phyloP scores from a whole-genome alignment of 2,888 invertebrate species.

The Erebia ligea region DNA sequence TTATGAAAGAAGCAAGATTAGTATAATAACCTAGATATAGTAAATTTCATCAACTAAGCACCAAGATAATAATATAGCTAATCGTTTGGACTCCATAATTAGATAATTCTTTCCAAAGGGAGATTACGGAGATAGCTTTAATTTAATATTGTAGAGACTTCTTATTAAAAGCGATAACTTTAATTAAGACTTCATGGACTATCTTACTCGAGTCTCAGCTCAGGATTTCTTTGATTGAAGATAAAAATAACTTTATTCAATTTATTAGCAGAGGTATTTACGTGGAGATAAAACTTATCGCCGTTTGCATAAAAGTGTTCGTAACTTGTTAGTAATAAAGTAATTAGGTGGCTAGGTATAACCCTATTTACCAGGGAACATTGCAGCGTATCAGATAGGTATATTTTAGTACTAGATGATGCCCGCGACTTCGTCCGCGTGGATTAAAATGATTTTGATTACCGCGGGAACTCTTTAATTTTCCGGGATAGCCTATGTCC shows the following conservation, averaged over 20 bases:
- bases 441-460: too few relatives aligned
- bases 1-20: too few relatives aligned
- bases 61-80: slow-evolving; percentile 32
- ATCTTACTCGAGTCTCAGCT: slow-evolving; percentile 18
- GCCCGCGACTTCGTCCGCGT: too few relatives aligned
- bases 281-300: slow-evolving; percentile 10
- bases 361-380: too few relatives aligned
- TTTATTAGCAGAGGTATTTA: slow-evolving; percentile 16
- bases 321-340: slow-evolving; percentile 1
- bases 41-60: slow-evolving; percentile 27
- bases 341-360: neutral
- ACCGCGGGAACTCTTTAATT: too few relatives aligned
- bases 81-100: slow-evolving; percentile 30
- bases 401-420: too few relatives aligned
- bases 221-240: slow-evolving; percentile 25
- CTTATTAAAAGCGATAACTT: slow-evolving; percentile 37
- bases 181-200: slow-evolving; percentile 29
- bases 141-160: slow-evolving; percentile 21
- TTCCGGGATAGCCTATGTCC: too few relatives aligned
- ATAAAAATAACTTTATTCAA: slow-evolving; percentile 22
- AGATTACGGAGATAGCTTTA: slow-evolving; percentile 2
- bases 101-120: slow-evolving; percentile 13
- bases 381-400: too few relatives aligned
- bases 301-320: neutral
- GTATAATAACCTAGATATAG: neutral